Evolutionary conservation across 2,797 vertebrate genomes (phyloP).

Genomic region (Tokudaia tokunoshimensis): DNA sequence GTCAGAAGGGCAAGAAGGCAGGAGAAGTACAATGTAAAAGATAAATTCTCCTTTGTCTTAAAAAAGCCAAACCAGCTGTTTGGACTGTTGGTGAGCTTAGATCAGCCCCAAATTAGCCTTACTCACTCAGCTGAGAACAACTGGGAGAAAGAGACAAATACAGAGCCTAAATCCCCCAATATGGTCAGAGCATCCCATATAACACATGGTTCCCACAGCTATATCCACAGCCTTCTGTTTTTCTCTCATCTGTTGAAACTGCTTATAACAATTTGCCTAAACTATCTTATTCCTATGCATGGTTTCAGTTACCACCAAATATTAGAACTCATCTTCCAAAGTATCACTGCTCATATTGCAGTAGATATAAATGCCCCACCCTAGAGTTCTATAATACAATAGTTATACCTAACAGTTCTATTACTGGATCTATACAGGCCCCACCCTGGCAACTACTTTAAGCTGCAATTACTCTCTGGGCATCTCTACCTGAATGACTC

Average conservation of each 20-base stretch:
- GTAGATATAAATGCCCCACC: not conserved
- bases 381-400: not conserved
- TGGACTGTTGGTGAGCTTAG: not conserved
- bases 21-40: not conserved
- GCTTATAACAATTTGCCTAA: not conserved
- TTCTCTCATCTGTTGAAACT: conserved; percentile 1
- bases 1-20: not conserved
- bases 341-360: not conserved
- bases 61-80: not conserved
- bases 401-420: conserved; percentile 29
- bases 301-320: conserved; percentile 36
- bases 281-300: conserved; percentile 5
- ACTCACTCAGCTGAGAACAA: not conserved
- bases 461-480: conserved; percentile 18
- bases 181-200: not conserved
- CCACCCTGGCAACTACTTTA: not conserved
- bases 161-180: not conserved
- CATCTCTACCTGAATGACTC: not conserved
- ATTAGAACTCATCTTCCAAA: not conserved
- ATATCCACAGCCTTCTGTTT: conserved; percentile 7
- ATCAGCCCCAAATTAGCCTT: not conserved
- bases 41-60: conserved; percentile 10
- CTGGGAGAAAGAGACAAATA: not conserved
- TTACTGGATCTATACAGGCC: not conserved
- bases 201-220: conserved; percentile 18